Base-by-base conservation (phyloP, 2,888 invertebrate genomes). In the Drosophila parthenogenetica region DNA sequence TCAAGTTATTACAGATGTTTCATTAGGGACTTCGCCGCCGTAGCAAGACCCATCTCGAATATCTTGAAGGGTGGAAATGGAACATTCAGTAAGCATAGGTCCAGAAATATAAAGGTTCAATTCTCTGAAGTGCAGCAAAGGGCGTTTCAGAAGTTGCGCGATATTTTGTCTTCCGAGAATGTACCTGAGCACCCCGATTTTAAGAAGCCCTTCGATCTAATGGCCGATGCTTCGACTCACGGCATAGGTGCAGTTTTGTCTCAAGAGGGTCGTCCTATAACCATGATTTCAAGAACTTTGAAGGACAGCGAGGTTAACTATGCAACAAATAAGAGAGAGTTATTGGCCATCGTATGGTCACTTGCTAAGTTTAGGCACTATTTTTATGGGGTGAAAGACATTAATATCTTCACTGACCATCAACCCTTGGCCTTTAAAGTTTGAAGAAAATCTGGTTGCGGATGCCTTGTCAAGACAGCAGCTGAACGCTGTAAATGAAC, bases 371-470 rank as follows among this genome's bases (percentile, higher is more conserved):
- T 58, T 10, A 35, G 22, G 17, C 61, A 55, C 19, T n/a, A n/a
- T n/a, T n/a, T n/a, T n/a, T n/a, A n/a, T n/a, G n/a, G n/a, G n/a
- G n/a, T n/a, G n/a, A n/a, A n/a, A n/a, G n/a, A n/a, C n/a, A n/a
- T n/a, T n/a, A n/a, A n/a, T n/a, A n/a, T n/a, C n/a, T n/a, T n/a
- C n/a, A n/a, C n/a, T n/a, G n/a, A n/a, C n/a, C n/a, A n/a, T n/a
- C n/a, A n/a, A n/a, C n/a, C n/a, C n/a, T n/a, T n/a, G n/a, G n/a
- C n/a, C n/a, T n/a, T n/a, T n/a, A n/a, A n/a, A n/a, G n/a, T n/a
- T n/a, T n/a, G n/a, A n/a, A n/a, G n/a, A n/a, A n/a, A n/a, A 61
- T 11, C 19, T 37, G 14, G 61, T 61, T 16, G 57, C 63, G n/a
- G 43, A 57, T 32, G 63, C 50, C 11, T 37, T 50, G 25, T 55